phyloP scores from a whole-genome alignment of 2,797 vertebrate species.

The Ceyx erithaca region DNA sequence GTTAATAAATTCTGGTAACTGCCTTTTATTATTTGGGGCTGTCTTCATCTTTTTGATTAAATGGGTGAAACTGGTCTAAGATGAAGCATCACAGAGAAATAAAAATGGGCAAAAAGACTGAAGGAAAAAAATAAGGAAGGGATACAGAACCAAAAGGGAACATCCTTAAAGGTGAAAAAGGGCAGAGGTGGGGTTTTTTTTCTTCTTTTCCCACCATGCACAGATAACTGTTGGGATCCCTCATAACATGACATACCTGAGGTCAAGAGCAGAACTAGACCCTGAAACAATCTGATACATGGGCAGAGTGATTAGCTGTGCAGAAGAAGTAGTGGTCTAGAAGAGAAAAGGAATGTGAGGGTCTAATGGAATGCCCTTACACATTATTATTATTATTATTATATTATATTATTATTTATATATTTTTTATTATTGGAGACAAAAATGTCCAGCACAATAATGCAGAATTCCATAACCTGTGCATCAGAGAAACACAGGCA shows the following conservation, averaged over 20 bases:
- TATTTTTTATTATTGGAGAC: background rate
- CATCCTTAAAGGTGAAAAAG: background rate
- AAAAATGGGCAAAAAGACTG: background rate
- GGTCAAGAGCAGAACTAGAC: background rate
- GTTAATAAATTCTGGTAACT: conserved; percentile 40
- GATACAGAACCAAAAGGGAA: background rate
- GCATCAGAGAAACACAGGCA: background rate
- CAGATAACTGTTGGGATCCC: background rate
- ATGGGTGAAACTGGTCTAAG: background rate
- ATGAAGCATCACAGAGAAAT: background rate
- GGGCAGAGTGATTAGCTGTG: background rate
- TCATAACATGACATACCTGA: background rate
- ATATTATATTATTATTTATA: too few species aligned
- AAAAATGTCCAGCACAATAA: background rate
- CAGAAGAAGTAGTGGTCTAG: background rate
- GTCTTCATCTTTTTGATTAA: background rate
- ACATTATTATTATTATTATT: background rate
- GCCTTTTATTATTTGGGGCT: background rate
- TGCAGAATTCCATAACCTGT: background rate
- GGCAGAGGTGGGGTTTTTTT: rapidly evolving
- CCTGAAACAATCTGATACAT: background rate
- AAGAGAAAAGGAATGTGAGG: background rate
- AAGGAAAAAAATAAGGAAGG: background rate
- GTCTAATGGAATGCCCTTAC: background rate
- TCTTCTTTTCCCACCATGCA: background rate